These are phyloP conservation scores for Sarotherodon lohbergeri DNA, from an alignment of 2,113 vertebrate species.

Conservation along the genomic window DNA sequence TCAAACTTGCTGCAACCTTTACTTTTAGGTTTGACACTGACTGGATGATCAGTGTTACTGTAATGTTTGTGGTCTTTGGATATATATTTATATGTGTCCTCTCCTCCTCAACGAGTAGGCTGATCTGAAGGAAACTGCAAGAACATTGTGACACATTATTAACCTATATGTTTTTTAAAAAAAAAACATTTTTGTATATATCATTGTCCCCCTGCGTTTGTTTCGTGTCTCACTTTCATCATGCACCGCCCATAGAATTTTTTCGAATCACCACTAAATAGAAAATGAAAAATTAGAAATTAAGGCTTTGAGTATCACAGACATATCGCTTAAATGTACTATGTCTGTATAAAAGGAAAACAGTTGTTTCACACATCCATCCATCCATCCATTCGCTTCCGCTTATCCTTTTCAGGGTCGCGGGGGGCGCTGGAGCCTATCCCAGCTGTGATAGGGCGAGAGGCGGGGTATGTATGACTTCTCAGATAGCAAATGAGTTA, in stretches of 20 bases:
- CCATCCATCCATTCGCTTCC: too few relatives aligned
- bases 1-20: background rate
- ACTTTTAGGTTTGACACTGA: background rate
- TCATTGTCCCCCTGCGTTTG: background rate
- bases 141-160: background rate
- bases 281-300: background rate
- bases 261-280: background rate
- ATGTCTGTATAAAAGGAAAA: background rate
- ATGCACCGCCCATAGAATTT: background rate
- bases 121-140: background rate
- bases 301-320: background rate
- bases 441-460: too few relatives aligned
- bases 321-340: background rate
- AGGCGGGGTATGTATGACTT: background rate
- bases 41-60: background rate
- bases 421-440: too few relatives aligned
- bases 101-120: background rate
- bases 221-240: background rate
- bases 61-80: too few relatives aligned
- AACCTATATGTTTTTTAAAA: background rate
- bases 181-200: background rate
- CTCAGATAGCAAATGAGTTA: background rate
- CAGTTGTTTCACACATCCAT: background rate
- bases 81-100: too few relatives aligned
- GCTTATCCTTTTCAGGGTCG: too few relatives aligned